These are phyloP conservation scores for Rhinoraja longicauda DNA, from an alignment of 2,797 vertebrate genomes.

Conservation along the genomic window DNA sequence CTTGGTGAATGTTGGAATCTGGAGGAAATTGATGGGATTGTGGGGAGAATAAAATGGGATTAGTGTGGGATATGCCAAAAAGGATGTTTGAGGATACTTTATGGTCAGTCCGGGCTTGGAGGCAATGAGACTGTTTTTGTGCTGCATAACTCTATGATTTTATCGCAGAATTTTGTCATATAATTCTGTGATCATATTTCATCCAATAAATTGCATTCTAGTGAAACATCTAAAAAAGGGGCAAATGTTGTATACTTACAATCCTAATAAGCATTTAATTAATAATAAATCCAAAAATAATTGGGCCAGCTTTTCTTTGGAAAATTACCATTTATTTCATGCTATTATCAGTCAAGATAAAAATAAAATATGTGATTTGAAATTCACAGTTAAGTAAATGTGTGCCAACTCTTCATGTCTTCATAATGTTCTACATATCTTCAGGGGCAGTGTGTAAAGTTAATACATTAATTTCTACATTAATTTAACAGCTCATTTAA, in stretches of 20 bases:
- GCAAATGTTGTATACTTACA: not conserved
- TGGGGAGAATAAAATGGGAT: no score
- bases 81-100: no score
- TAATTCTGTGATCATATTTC: not conserved
- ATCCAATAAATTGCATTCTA: not conserved
- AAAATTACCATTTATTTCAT: not conserved
- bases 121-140: no score
- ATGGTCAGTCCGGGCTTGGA: no score
- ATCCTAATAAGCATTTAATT: not conserved
- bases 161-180: no score
- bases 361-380: not conserved
- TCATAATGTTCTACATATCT: not conserved
- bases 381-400: constrained; percentile 10
- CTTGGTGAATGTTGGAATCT: no score
- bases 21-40: no score
- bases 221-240: not conserved
- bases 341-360: not conserved
- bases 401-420: not conserved
- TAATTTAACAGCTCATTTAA: constrained; percentile 15
- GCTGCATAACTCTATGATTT: no score
- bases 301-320: not conserved
- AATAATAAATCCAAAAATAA: not conserved
- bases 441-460: not conserved
- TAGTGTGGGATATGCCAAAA: no score
- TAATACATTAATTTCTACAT: not conserved